Percentiles rank a stretch among this genome's conserved stretches.
Evolutionary conservation across 2,113 vertebrate species (phyloP).

Genomic region (Platichthys stellatus): DNA sequence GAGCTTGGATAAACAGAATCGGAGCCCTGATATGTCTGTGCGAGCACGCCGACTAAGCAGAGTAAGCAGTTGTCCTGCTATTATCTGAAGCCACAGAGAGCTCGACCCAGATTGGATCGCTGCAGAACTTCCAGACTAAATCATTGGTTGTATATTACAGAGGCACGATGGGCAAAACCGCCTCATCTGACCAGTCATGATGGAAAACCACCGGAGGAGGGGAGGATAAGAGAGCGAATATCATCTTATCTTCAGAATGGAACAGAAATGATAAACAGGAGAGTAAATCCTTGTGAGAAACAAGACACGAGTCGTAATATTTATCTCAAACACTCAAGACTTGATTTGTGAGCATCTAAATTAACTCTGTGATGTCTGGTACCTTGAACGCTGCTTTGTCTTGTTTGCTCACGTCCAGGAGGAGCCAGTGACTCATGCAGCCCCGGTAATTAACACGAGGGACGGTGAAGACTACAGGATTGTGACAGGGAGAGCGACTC

Average conservation of each 20-base stretch:
- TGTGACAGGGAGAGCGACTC: conserved; percentile 33
- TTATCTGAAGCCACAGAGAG: conserved; percentile 56
- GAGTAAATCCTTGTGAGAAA: background rate
- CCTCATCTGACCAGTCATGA: conserved; percentile 18
- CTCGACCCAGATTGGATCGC: conserved; percentile 46
- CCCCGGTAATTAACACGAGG: conserved; percentile 68
- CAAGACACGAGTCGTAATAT: background rate
- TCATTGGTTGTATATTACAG: conserved; percentile 43
- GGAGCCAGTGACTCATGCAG: no score
- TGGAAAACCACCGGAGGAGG: conserved; percentile 7
- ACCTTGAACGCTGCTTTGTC: no score
- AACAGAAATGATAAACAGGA: background rate
- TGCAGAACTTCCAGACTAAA: conserved; percentile 31
- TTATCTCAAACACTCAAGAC: background rate
- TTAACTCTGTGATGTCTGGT: no score
- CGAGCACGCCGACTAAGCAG: conserved; percentile 2
- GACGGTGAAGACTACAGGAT: conserved; percentile 43
- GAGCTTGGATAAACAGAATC: conserved; percentile 64
- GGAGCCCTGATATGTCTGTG: conserved; percentile 42
- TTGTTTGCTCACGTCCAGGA: no score
- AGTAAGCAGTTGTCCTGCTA: conserved; percentile 41
- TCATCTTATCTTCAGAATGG: conserved; percentile 2
- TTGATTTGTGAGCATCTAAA: no score
- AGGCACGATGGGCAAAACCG: conserved; percentile 23
- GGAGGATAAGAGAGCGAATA: conserved; percentile 16